These are phyloP conservation scores for Deladenus siricidicola DNA, from an alignment of 2,888 invertebrate genomes.

Conservation along the genomic window DNA sequence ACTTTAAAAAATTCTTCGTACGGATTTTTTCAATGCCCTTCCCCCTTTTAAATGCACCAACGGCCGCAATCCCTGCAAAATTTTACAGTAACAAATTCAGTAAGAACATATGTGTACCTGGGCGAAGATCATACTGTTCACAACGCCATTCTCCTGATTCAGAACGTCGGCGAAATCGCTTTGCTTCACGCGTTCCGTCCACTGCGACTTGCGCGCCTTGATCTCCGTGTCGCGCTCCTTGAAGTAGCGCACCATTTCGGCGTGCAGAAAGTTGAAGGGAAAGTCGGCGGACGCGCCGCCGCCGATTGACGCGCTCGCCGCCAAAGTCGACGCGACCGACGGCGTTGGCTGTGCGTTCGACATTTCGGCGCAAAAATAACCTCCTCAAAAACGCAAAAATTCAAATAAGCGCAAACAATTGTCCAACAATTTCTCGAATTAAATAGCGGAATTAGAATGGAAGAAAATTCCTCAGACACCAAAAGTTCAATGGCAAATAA, in stretches of 20 bases:
- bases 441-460: not conserved
- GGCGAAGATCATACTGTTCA: conserved; percentile 10
- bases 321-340: not conserved
- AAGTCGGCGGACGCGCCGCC: conserved; percentile 20
- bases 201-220: conserved; percentile 4
- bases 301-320: not conserved
- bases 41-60: too few species aligned
- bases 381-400: not conserved
- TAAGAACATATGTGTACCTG: too few species aligned
- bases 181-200: conserved; percentile 11
- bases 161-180: conserved; percentile 2
- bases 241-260: conserved; percentile 43
- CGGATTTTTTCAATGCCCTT: too few species aligned
- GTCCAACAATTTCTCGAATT: not conserved
- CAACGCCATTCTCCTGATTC: not conserved
- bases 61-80: too few species aligned
- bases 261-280: conserved; percentile 45
- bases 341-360: too few species aligned
- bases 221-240: conserved; percentile 10
- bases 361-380: not conserved
- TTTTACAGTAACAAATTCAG: too few species aligned
- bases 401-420: not conserved
- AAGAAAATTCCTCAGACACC: not conserved
- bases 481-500: too few species aligned
- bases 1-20: too few species aligned